A percentile compares a stretch with the other conserved stretches of the same genome.
These are phyloP conservation scores for Desoria tigrina DNA, from an alignment of 2,888 invertebrate genomes.

Conservation along the genomic window DNA sequence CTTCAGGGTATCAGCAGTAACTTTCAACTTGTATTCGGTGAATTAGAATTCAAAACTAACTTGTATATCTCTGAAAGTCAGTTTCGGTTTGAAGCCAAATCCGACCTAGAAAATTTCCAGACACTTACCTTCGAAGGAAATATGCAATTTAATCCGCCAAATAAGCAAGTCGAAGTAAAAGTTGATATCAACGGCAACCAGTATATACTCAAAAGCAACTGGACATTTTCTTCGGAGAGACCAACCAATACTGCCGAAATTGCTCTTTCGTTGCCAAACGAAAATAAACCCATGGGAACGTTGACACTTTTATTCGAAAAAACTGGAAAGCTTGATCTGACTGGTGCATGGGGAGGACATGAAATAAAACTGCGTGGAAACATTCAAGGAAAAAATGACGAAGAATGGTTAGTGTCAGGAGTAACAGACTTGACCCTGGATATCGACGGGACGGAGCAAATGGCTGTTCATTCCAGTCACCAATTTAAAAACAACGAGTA, in stretches of 20 bases:
- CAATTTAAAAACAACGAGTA: slow-evolving; percentile 30
- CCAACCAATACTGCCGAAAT: not conserved
- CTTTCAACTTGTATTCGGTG: slow-evolving; percentile 21
- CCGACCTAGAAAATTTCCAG: slow-evolving; percentile 32
- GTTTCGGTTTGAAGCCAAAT: slow-evolving; percentile 25
- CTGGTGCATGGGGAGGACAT: slow-evolving; percentile 39
- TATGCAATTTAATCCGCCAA: slow-evolving; percentile 12
- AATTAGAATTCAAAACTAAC: slow-evolving; percentile 26
- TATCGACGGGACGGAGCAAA: slow-evolving; percentile 27
- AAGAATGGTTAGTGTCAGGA: slow-evolving; percentile 31
- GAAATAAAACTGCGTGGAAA: slow-evolving; percentile 35
- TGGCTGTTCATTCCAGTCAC: slow-evolving; percentile 30
- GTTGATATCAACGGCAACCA: slow-evolving; percentile 19
- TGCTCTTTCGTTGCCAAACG: not conserved
- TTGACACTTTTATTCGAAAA: slow-evolving; percentile 35
- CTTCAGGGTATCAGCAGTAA: slow-evolving; percentile 39
- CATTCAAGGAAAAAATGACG: slow-evolving; percentile 14
- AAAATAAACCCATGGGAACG: not conserved
- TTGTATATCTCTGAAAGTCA: slow-evolving; percentile 19
- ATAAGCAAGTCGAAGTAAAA: slow-evolving; percentile 23
- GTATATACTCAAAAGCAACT: not conserved
- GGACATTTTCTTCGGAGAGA: not conserved
- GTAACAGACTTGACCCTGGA: slow-evolving; percentile 26
- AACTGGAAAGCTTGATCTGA: slow-evolving; percentile 33
- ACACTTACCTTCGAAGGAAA: slow-evolving; percentile 29